Evolutionary conservation across 2,113 vertebrate genomes (phyloP), one percentile per base, ranked within the genome.

Genomic region (Ciconia maguari): DNA sequence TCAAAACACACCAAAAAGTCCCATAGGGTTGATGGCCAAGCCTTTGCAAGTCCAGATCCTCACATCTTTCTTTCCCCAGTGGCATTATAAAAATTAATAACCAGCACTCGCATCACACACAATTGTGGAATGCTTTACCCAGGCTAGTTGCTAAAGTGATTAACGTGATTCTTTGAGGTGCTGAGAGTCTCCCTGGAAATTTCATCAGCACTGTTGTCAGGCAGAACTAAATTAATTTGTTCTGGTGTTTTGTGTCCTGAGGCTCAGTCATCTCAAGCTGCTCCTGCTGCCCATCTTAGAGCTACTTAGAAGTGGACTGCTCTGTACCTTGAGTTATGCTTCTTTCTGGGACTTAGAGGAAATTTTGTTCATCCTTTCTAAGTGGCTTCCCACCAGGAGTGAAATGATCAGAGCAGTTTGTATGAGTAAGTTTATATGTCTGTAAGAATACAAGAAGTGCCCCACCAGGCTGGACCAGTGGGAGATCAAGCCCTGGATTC

Each of bases 121-220:
- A 61, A 72, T 10, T 76, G 42, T 42, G 29, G 30, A 79, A 64
- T 60, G 7, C 6, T 76, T 91, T 91, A 78, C 20, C 21, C 30
- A 81, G 19, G 9, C 9, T 78, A 78, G 51, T 89, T 89, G 60
- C 81, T 84, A 27, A 87, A 87, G 46, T 78, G 74, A 87, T 82
- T 89, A 84, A 84, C 22, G 18, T 17, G 69, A 70, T 66, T 82
- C 51, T 93, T 74, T 82, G 74, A 75, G 57, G 70, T 79, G 13
- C 30, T 82, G 90, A 84, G 60, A 75, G 8, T 82, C 29, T 82
- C 46, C 16, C 38, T 89, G 72, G 51, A 93, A 89, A 82, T 95
- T 78, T 74, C 41, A 87, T 65, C 70, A 88, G 10, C 30, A 13
- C 29, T 72, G 10, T 57, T 46, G 29, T 66, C 34, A 88, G 68